Conservation (phyloP, 2,797 vertebrate species). For the Danio albolineatus region DNA sequence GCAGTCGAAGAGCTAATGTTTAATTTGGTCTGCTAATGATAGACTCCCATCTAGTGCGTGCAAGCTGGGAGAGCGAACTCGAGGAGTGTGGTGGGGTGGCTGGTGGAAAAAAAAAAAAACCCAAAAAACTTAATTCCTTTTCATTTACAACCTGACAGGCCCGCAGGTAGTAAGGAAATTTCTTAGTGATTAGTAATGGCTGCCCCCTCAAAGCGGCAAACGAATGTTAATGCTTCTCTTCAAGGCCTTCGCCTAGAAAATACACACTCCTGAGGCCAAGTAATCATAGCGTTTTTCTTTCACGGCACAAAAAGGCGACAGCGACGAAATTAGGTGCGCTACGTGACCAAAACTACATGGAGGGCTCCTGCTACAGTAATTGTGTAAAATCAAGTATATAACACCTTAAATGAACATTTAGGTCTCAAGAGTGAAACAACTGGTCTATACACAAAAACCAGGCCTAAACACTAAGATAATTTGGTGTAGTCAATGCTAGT, state of each 20-base stretch:
- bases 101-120: slow-evolving; percentile 68
- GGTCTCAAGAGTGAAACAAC: not conserved
- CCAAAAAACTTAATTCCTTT: slow-evolving; percentile 82
- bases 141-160: slow-evolving; percentile 79
- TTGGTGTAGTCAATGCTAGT: not conserved
- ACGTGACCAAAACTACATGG: slow-evolving; percentile 9
- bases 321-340: slow-evolving; percentile 42
- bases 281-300: slow-evolving; percentile 72
- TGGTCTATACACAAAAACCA: not conserved
- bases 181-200: slow-evolving; percentile 81
- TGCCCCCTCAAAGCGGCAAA: slow-evolving; percentile 75
- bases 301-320: slow-evolving; percentile 50
- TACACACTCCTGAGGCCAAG: slow-evolving; percentile 72
- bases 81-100: slow-evolving; percentile 43
- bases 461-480: not conserved
- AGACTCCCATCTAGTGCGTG: slow-evolving; percentile 69
- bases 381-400: not conserved
- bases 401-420: not conserved
- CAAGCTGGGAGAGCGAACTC: slow-evolving; percentile 54
- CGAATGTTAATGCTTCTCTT: slow-evolving; percentile 75
- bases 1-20: slow-evolving; percentile 81
- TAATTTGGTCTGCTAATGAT: slow-evolving; percentile 84
- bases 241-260: slow-evolving; percentile 64
- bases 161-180: slow-evolving; percentile 78
- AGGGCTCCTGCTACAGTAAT: not conserved